These are phyloP conservation scores for Zaprionus ghesquierei DNA, from an alignment of 1,140 invertebrate species.

Conservation along the genomic window DNA sequence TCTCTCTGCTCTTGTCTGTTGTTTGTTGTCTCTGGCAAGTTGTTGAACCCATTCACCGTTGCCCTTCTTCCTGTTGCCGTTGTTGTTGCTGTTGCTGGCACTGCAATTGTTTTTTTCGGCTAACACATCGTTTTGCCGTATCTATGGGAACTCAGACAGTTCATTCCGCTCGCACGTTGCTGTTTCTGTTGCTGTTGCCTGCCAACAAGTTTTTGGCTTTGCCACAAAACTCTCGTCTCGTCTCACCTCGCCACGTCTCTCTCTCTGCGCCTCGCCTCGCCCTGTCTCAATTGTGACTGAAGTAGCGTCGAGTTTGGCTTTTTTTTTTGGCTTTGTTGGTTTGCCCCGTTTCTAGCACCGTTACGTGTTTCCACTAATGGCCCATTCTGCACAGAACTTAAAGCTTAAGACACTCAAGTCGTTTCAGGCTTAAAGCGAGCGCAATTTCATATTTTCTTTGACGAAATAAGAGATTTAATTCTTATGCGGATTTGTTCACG, in stretches of 20 bases:
- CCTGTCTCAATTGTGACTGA: not conserved
- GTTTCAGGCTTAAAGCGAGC: not conserved
- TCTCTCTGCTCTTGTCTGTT: not conserved
- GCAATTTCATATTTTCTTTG: not conserved
- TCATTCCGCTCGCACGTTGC: not conserved
- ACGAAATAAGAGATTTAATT: not conserved
- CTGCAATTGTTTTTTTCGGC: slow-evolving; percentile 12
- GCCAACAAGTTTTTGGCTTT: slow-evolving; percentile 29
- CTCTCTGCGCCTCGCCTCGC: not conserved
- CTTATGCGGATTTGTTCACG: not conserved
- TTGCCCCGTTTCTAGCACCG: not conserved
- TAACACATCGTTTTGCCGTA: slow-evolving; percentile 27
- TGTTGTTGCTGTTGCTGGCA: slow-evolving; percentile 6
- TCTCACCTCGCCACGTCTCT: not conserved
- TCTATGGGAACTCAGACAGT: slow-evolving; percentile 47
- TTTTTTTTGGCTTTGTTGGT: not conserved
- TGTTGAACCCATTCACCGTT: slow-evolving; percentile 32
- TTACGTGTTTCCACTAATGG: slow-evolving; percentile 1
- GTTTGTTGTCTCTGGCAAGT: slow-evolving; percentile 19
- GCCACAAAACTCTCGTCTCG: not conserved
- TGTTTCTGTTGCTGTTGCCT: slow-evolving; percentile 6
- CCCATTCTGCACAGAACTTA: not conserved
- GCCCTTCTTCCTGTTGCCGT: not conserved
- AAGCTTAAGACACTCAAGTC: not conserved
- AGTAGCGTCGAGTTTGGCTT: not conserved